Evolutionary conservation across 2,797 vertebrate species (phyloP), one percentile per base, ranked within the genome.

Genomic region (Leptoclinus maculatus): DNA sequence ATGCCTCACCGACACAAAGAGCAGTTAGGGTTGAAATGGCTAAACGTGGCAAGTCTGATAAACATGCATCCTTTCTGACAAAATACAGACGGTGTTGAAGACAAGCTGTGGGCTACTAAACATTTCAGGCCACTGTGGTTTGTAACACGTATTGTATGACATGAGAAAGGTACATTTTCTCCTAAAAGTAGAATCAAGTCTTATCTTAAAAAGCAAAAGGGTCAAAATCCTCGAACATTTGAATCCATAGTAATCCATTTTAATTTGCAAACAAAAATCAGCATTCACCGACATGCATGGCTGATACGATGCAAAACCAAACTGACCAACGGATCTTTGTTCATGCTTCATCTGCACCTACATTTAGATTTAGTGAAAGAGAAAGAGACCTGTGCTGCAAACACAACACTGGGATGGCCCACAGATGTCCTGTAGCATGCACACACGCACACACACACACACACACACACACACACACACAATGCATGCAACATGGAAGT

Each of bases 1-100:
- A 72, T 53, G 66, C 47, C 54, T 86, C 82, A 62, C 21, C 38
- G 13, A 59, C 74, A 88, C 82, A 85, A 78, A 79, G 63, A 79
- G 17, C 36, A 29, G 39, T 17, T n/a, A 23, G 60, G 74, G 62
- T 27, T 34, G 49, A 34, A 41, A 2, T 9, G 58, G 21, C 57
- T 49, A 38, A 76, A 67, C 6, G 34, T 76, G 69, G 41, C 1
- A 0, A 54, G 45, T 51, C 41, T 49, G 66, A 67, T 58, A 60
- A 65, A 73, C 17, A 71, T 16, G 10, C n/a, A 3, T 74, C 27
- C 25, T 68, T 41, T 49, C 51, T 49, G 5, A 51, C 13, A 21
- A 79, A 69, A 64, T 47, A 51, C 49, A 73, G 36, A 36, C 32
- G 5, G 11, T 27, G 38, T 23, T 60, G n/a, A 36, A 74, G 12